Evolutionary conservation across 2,113 vertebrate genomes (phyloP).

Genomic region (Myiopsitta monachus): DNA sequence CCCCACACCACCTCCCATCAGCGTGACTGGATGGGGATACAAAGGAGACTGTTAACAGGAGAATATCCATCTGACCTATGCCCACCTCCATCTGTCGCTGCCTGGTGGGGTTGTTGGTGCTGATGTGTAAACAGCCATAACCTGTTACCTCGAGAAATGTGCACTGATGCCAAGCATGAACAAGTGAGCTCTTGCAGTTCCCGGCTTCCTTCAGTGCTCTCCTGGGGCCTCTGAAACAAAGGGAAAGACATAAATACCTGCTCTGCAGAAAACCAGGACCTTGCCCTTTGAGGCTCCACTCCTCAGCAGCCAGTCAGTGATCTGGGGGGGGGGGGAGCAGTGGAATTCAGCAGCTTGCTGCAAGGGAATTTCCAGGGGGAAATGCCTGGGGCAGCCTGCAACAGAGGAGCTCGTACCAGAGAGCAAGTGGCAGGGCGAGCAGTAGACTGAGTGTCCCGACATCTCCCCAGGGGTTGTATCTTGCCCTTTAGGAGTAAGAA

Average conservation of each 20-base stretch:
- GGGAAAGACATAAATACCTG: background rate
- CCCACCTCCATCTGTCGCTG: background rate
- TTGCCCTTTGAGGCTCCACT: too few species aligned
- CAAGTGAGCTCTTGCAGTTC: background rate
- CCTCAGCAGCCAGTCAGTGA: background rate
- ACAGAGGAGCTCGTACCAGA: background rate
- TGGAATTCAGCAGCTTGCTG: background rate
- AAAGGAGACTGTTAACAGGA: background rate
- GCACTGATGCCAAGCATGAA: background rate
- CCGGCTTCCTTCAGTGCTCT: background rate
- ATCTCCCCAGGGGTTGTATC: rapidly evolving
- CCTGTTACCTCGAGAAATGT: background rate
- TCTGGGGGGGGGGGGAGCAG: background rate
- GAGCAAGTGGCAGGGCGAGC: background rate
- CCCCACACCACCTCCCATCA: rapidly evolving
- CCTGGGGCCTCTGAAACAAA: background rate
- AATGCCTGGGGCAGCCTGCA: background rate
- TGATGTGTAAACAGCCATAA: background rate
- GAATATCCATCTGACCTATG: background rate
- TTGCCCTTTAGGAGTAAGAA: background rate
- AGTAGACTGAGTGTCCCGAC: background rate
- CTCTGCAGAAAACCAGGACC: background rate
- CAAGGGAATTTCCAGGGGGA: background rate
- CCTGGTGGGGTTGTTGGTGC: background rate
- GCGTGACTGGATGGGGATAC: rapidly evolving